Percentiles rank a stretch among this genome's conserved stretches.
Evolutionary conservation across 2,797 vertebrate species (phyloP).

Genomic region (Hozukius guyotensis): DNA sequence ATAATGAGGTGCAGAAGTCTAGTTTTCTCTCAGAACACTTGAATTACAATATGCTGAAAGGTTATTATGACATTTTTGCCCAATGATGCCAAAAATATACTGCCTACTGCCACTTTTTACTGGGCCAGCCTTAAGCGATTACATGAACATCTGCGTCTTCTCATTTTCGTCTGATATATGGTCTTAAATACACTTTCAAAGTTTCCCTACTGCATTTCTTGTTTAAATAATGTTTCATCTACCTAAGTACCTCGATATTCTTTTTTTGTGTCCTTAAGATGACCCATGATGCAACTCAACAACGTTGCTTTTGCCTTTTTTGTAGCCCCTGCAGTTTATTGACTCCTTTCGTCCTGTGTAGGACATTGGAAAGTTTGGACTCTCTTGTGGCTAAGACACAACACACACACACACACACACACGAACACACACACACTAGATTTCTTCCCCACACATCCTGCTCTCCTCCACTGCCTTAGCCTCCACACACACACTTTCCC

Average conservation of each 20-base stretch:
- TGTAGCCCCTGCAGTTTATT: neutral
- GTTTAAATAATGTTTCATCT: neutral
- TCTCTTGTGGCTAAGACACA: neutral
- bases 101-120: too few species aligned
- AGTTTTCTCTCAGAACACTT: too few species aligned
- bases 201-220: neutral
- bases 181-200: neutral
- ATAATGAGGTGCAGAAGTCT: too few species aligned
- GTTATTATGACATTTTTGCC: too few species aligned
- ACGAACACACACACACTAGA: neutral
- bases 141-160: neutral
- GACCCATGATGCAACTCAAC: neutral
- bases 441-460: constrained; percentile 14
- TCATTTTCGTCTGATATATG: neutral
- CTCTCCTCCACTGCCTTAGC: neutral
- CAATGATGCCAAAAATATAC: too few species aligned
- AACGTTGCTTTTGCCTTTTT: neutral
- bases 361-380: neutral
- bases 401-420: neutral
- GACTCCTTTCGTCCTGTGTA: neutral
- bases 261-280: neutral
- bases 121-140: neutral
- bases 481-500: neutral
- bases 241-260: fast-evolving
- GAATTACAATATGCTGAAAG: too few species aligned